Evolutionary conservation across 2,113 vertebrate species (phyloP).

Genomic region (Rhizomys pruinosus): DNA sequence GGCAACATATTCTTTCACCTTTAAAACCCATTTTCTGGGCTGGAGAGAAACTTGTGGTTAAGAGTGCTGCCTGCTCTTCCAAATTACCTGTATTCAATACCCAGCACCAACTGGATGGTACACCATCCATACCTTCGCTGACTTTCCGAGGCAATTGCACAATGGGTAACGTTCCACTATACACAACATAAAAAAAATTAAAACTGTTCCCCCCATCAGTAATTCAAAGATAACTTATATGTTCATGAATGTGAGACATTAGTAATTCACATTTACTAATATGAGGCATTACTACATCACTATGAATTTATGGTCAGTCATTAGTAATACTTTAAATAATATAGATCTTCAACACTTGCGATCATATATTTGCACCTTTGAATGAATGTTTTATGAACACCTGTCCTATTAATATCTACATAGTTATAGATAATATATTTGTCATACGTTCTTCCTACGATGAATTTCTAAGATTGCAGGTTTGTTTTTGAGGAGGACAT

Average conservation of each 20-base stretch:
- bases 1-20: background rate
- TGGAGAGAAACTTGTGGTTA: no score
- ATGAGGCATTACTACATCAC: background rate
- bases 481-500: background rate
- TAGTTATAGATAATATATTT: no score
- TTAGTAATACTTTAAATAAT: background rate
- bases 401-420: background rate
- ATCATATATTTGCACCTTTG: background rate
- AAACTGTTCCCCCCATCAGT: background rate
- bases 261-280: background rate
- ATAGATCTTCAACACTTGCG: background rate
- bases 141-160: no score
- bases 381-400: background rate
- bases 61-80: no score
- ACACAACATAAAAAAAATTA: no score
- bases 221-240: background rate
- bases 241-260: background rate
- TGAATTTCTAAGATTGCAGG: background rate
- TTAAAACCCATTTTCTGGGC: background rate
- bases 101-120: no score
- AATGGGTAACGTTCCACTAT: no score
- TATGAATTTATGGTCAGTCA: background rate
- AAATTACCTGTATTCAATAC: no score
- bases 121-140: no score
- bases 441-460: background rate